Percentiles rank a stretch among this genome's conserved stretches.
phyloP scores from a whole-genome alignment of 2,888 invertebrate genomes.

The Salticus scenicus region DNA sequence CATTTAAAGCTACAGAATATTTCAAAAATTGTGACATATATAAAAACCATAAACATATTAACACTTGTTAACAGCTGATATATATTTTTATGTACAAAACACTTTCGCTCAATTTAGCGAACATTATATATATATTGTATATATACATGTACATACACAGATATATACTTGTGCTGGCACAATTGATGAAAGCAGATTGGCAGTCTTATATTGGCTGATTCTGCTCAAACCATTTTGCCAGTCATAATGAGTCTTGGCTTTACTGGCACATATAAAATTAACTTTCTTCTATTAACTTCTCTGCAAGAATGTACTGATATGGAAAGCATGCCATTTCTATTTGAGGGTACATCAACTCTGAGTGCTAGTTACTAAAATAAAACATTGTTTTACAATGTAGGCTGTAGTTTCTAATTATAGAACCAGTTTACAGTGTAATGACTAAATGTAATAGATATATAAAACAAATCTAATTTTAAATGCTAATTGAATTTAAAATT shows the following conservation, averaged over 20 bases:
- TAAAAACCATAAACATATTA: constrained; percentile 44
- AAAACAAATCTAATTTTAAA: too few species aligned
- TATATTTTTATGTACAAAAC: constrained; percentile 64
- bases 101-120: constrained; percentile 60
- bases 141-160: constrained; percentile 18
- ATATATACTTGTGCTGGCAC: constrained; percentile 51
- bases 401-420: too few species aligned
- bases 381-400: too few species aligned
- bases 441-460: too few species aligned
- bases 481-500: too few species aligned
- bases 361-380: background rate
- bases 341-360: background rate
- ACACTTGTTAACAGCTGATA: constrained; percentile 57
- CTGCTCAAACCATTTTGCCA: constrained; percentile 44
- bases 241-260: constrained; percentile 3
- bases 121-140: constrained; percentile 25
- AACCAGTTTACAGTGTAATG: too few species aligned
- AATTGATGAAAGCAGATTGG: constrained; percentile 44
- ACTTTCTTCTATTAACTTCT: constrained; percentile 42
- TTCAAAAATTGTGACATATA: constrained; percentile 58
- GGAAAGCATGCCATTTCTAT: constrained; percentile 45
- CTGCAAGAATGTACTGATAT: constrained; percentile 47
- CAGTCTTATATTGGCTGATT: constrained; percentile 49
- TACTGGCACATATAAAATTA: constrained; percentile 50
- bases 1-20: constrained; percentile 16